A percentile compares a stretch with the other conserved stretches of the same genome.
Evolutionary conservation across 2,113 vertebrate genomes (phyloP).

Genomic region (Cyanoderma ruficeps): DNA sequence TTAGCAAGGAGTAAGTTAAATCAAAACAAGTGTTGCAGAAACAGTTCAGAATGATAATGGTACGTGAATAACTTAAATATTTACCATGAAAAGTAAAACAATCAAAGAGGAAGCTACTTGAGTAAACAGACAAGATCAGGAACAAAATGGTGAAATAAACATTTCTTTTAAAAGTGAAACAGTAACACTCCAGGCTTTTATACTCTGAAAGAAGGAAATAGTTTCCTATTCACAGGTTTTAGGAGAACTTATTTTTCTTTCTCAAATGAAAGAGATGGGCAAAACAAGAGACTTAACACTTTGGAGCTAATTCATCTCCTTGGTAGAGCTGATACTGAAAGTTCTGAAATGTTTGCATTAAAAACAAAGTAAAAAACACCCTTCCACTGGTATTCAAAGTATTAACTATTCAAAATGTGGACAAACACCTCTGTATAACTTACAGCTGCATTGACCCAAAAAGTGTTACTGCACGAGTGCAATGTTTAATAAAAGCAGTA

Average conservation of each 20-base stretch:
- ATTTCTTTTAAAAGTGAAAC: neutral
- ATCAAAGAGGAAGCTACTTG: neutral
- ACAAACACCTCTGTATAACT: neutral
- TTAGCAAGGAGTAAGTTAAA: neutral
- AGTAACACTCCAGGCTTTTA: neutral
- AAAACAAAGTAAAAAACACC: neutral
- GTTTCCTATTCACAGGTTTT: neutral
- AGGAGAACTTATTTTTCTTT: neutral
- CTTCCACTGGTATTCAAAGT: neutral
- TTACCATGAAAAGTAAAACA: neutral
- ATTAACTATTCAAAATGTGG: neutral
- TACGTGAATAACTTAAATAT: neutral
- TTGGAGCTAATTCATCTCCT: neutral
- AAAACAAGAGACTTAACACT: neutral
- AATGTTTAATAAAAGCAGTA: neutral
- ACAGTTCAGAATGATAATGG: neutral
- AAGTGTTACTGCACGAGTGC: rapidly evolving
- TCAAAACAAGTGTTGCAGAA: neutral
- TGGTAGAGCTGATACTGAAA: neutral
- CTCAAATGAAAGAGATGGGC: neutral
- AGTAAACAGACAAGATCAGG: neutral
- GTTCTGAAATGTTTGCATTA: neutral
- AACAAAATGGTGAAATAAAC: neutral
- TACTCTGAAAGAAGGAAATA: neutral
- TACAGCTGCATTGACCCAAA: neutral